Evolutionary conservation across 2,888 invertebrate genomes (phyloP), one percentile per base, ranked within the genome.

Genomic region (Petrolisthes manimaculis): DNA sequence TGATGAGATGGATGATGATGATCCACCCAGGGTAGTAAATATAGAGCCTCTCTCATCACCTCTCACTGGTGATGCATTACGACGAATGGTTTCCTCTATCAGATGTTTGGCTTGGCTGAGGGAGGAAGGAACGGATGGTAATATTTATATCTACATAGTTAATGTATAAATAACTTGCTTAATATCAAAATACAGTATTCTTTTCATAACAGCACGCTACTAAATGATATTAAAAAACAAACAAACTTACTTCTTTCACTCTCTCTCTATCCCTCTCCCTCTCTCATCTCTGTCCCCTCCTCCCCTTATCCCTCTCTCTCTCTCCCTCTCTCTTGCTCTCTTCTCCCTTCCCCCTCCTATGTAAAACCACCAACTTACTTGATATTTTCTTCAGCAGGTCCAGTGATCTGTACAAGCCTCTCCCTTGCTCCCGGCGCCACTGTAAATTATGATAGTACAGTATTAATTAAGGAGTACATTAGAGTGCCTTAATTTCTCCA

Each of bases 341-440:
- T 1, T 61, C 61, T 61, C 18, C 61, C 61, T 12, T 61, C 8
- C 61, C 61, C 6, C 61, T 61, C 61, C 18, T 61, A 18, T 61
- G 9, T 61, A 21, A 74, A 21, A n/a, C n/a, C 24, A 84, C 18
- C 14, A 37, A 94, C 95, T 95, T 93, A 97, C 97, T 96, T 96
- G 91, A 98, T 98, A 93, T 97, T 97, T 93, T 98, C 97, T 94
- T 97, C 97, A 92, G 96, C 96, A 55, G 97, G 97, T 90, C 98
- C 98, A 91, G 98, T 98, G 92, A 98, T 98, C 94, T 98, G 98
- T 92, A 98, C 97, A 92, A 98, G 95, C 92, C 98, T 95, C 94
- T 98, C 98, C 94, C 97, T 97, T 89, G 97, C 97, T 92, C 98
- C 98, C 91, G 97, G 97, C 93, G 96, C 97, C 91, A 98, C 98